phyloP scores from a whole-genome alignment of 2,888 invertebrate species.

The Habroteleia sp. region DNA sequence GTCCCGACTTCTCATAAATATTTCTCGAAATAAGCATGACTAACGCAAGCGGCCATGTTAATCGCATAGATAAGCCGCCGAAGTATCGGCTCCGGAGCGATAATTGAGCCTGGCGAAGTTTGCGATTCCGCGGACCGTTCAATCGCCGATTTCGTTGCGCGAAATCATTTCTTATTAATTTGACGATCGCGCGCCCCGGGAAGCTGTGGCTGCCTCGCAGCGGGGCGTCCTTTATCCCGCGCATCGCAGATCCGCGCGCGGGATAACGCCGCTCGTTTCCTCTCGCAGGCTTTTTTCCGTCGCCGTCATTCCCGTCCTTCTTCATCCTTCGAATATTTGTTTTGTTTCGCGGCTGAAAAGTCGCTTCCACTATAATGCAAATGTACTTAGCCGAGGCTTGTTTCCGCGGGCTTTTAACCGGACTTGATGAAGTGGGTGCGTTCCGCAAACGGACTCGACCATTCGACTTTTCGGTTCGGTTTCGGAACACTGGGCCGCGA shows the following conservation, averaged over 20 bases:
- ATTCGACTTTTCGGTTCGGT: no score
- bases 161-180: slow-evolving; percentile 81
- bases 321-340: background rate
- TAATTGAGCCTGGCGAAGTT: slow-evolving; percentile 53
- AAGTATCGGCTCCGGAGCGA: slow-evolving; percentile 26
- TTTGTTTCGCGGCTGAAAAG: slow-evolving; percentile 11
- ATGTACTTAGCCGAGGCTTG: slow-evolving; percentile 3
- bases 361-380: slow-evolving; percentile 17
- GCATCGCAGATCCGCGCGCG: slow-evolving; percentile 64
- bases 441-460: no score
- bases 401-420: background rate
- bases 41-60: slow-evolving; percentile 59
- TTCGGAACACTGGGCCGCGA: no score
- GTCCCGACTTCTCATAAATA: slow-evolving; percentile 60
- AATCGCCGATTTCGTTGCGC: no score
- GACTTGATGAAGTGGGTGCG: background rate
- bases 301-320: background rate
- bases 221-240: slow-evolving; percentile 72
- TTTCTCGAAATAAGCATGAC: slow-evolving; percentile 64
- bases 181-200: slow-evolving; percentile 76
- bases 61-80: slow-evolving; percentile 51
- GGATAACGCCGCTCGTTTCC: slow-evolving; percentile 31
- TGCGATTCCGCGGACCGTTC: no score
- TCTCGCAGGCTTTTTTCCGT: slow-evolving; percentile 12
- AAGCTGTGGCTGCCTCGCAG: slow-evolving; percentile 72